Base-by-base conservation (phyloP, 2,888 invertebrate species). In the Fragum fragum region DNA sequence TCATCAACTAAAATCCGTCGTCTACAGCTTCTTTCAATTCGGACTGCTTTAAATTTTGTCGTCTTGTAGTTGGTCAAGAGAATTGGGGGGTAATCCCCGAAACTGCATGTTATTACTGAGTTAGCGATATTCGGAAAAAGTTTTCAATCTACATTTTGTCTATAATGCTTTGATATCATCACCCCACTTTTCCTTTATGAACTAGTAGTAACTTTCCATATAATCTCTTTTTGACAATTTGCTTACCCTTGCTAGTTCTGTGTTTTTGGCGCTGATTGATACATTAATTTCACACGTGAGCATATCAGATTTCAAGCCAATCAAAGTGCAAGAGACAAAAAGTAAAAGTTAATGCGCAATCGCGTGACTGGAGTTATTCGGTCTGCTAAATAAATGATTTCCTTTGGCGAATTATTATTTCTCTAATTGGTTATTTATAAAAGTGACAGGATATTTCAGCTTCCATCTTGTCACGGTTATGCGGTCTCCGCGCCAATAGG, bases 401-500 rank as follows among this genome's bases (percentile, higher is more conserved):
- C 77, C 82, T 73, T 42, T 61, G 79, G 77, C 70, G 75, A 76
- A 69, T 71, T 69, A 82, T 77, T 85, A 72, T 77, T 63, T 70
- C 36, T 42, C 75, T 79, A 82, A 85, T 85, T 80, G 79, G 72
- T 79, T 81, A 81, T 85, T 85, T 81, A 76, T 79, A 74, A 73
- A 83, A 71, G 74, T 76, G 77, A 70, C 79, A 71, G 69, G 61
- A 32, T 70, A 68, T 74, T 73, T 47, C 36, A 21, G 23, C 63
- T 70, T 70, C 61, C 63, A 68, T 69, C 69, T 23, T 53, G 61
- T 57, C 73, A 68, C 39, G 32, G 52, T 47, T 53, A 63, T 76
- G 66, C 77, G 72, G 36, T 57, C 57, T 21, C 39, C 32, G 39
- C 21, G 36, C 61, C 73, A 29, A 39, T 1, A 11, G 79, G 73